Conservation (phyloP, 2,888 invertebrate genomes). For the Thera obeliscata region DNA sequence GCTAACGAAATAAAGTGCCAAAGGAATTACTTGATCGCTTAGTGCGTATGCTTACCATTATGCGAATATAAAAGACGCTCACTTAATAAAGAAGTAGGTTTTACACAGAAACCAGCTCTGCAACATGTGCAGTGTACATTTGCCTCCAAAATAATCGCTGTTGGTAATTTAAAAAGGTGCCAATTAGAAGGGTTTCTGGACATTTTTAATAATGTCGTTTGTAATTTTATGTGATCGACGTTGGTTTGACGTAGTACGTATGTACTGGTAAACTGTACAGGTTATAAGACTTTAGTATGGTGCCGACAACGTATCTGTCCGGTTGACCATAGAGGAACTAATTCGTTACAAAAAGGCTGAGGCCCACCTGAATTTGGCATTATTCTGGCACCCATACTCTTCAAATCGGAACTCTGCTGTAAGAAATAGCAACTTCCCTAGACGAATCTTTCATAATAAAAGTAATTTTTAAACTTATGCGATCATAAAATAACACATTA, state of each 20-base stretch:
- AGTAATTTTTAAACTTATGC: no score
- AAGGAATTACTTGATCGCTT: conserved; percentile 68
- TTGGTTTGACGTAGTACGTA: conserved; percentile 48
- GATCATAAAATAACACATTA: no score
- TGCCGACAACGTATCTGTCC: no score
- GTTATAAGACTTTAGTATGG: no score
- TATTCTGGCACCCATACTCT: no score
- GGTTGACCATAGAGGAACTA: no score
- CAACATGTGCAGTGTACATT: conserved; percentile 51
- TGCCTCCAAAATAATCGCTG: conserved; percentile 69
- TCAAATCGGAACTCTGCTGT: no score
- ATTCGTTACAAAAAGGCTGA: no score
- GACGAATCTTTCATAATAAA: no score
- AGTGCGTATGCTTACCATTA: conserved; percentile 69
- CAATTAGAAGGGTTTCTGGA: conserved; percentile 71
- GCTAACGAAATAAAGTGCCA: conserved; percentile 65
- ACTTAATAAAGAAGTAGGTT: conserved; percentile 76
- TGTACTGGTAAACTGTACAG: no score
- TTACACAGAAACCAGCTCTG: conserved; percentile 70
- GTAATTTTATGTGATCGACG: conserved; percentile 65
- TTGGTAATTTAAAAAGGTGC: conserved; percentile 76
- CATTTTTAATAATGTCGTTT: conserved; percentile 64
- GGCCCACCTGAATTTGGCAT: no score
- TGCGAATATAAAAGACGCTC: conserved; percentile 67
- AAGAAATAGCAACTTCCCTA: no score